phyloP scores from a whole-genome alignment of 2,797 vertebrate species.

The Coracias cyanogaster region DNA sequence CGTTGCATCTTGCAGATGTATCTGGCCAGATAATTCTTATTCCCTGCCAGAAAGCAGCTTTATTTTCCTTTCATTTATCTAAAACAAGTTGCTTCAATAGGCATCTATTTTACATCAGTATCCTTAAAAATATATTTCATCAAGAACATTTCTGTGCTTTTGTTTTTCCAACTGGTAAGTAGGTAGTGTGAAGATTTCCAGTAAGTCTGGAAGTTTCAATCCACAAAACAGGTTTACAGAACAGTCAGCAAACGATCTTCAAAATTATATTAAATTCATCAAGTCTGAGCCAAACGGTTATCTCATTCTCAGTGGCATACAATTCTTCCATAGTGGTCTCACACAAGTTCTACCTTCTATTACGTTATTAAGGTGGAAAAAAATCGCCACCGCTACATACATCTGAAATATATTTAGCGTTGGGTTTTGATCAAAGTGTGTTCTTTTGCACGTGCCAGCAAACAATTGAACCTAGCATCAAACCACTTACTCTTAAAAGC shows the following conservation, averaged over 20 bases:
- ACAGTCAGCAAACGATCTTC: not conserved
- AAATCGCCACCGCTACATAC: rapidly evolving
- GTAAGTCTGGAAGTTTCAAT: not conserved
- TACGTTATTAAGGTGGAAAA: not conserved
- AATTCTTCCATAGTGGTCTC: not conserved
- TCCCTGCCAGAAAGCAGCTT: not conserved
- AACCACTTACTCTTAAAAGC: not conserved
- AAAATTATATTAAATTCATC: not conserved
- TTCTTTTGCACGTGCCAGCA: not conserved
- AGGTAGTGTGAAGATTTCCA: not conserved
- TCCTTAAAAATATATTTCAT: not conserved
- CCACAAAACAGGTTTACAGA: not conserved
- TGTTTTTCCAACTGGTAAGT: not conserved
- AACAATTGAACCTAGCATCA: not conserved
- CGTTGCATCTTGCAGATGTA: not conserved
- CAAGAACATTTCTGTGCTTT: not conserved
- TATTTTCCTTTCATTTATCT: not conserved
- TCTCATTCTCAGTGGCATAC: not conserved
- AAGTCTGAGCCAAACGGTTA: not conserved
- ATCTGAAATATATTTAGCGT: not conserved
- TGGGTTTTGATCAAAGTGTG: not conserved
- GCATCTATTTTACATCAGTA: not conserved
- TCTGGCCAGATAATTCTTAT: not conserved
- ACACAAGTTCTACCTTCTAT: not conserved
- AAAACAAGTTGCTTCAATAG: not conserved